Percentiles rank a stretch among this genome's conserved stretches.
These are phyloP conservation scores for Deilephila porcellus DNA, from an alignment of 2,888 invertebrate genomes.

Conservation along the genomic window DNA sequence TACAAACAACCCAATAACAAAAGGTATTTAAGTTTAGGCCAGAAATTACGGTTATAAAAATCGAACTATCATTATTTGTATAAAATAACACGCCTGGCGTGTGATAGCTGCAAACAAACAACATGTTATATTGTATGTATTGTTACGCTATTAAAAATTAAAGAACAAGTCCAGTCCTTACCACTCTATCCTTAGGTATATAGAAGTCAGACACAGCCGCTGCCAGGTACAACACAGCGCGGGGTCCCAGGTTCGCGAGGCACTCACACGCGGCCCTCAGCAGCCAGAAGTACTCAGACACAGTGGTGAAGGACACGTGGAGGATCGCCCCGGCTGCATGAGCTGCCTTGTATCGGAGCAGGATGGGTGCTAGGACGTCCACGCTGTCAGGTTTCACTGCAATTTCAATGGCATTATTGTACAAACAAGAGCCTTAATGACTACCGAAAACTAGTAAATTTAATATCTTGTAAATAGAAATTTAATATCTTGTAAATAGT, in stretches of 20 bases:
- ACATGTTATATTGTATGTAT: too few species aligned
- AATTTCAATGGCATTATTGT: neutral
- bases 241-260: slow-evolving; percentile 87
- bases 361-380: slow-evolving; percentile 88
- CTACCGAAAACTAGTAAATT: too few species aligned
- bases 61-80: too few species aligned
- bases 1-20: too few species aligned
- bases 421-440: too few species aligned
- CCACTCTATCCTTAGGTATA: slow-evolving; percentile 96
- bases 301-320: slow-evolving; percentile 91
- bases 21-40: too few species aligned
- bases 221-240: slow-evolving; percentile 95
- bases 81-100: too few species aligned
- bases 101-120: too few species aligned
- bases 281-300: slow-evolving; percentile 97
- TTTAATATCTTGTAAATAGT: too few species aligned
- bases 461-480: too few species aligned
- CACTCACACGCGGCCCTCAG: slow-evolving; percentile 92
- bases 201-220: slow-evolving; percentile 99
- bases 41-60: too few species aligned
- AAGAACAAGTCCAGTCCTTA: slow-evolving; percentile 65
- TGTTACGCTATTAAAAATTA: too few species aligned
- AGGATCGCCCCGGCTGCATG: slow-evolving; percentile 89
- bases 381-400: slow-evolving; percentile 90
- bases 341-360: slow-evolving; percentile 92